Percentiles rank a stretch among this genome's conserved stretches.
phyloP scores from a whole-genome alignment of 2,113 vertebrate species.

The Rhynchopsitta pachyrhyncha region DNA sequence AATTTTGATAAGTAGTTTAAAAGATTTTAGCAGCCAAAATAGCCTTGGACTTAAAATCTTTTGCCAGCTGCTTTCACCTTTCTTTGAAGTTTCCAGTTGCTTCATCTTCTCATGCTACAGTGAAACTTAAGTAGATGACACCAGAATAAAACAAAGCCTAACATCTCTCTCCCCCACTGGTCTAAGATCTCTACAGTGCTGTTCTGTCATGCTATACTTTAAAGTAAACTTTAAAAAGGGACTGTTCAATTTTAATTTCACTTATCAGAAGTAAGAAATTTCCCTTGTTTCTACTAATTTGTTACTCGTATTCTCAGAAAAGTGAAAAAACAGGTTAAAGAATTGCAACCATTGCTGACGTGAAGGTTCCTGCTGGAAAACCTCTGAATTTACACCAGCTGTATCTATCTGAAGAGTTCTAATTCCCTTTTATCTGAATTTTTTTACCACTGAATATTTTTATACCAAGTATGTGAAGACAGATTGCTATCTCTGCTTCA shows the following conservation, averaged over 20 bases:
- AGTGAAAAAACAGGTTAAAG: not conserved
- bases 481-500: not conserved
- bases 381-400: not conserved
- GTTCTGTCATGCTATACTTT: not conserved
- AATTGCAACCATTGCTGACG: not conserved
- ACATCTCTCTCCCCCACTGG: not conserved
- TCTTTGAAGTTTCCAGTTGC: slow-evolving; percentile 29
- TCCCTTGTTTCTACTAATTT: not conserved
- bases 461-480: not conserved
- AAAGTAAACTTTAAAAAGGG: slow-evolving; percentile 14
- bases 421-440: not conserved
- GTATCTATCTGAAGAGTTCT: not conserved
- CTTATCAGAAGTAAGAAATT: not conserved
- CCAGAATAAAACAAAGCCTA: slow-evolving; percentile 33
- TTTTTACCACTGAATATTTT: not conserved
- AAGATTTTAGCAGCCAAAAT: not conserved
- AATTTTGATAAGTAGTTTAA: not conserved
- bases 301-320: slow-evolving; percentile 36
- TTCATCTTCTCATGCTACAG: slow-evolving; percentile 35
- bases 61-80: slow-evolving; percentile 55
- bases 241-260: slow-evolving; percentile 12
- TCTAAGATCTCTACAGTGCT: not conserved
- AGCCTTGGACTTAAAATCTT: not conserved
- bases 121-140: slow-evolving; percentile 49
- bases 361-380: not conserved